Evolutionary conservation across 2,113 vertebrate species (phyloP).

Genomic region (Kryptolebias marmoratus): DNA sequence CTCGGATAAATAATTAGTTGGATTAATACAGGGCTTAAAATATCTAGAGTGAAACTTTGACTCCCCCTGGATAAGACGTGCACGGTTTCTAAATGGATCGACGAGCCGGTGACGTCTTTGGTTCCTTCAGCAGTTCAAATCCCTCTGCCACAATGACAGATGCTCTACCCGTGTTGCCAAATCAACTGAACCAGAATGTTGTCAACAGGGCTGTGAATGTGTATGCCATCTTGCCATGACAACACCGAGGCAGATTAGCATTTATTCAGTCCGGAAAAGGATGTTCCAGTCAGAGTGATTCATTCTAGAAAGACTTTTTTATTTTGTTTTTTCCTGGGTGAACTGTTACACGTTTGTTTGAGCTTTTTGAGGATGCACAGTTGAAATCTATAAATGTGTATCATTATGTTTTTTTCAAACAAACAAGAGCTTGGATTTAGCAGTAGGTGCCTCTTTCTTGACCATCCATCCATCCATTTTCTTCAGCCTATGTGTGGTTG

Average conservation of each 20-base stretch:
- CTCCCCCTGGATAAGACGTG: not conserved
- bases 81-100: not conserved
- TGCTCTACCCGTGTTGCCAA: conserved; percentile 2
- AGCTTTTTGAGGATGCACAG: not conserved
- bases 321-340: not conserved
- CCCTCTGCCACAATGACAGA: not conserved
- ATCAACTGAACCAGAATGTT: not conserved
- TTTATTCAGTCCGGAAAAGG: not conserved
- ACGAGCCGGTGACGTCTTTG: not conserved
- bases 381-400: not conserved
- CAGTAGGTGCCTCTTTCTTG: too few relatives aligned
- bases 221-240: not conserved
- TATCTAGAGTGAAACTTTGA: not conserved
- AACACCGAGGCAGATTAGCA: not conserved
- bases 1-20: too few relatives aligned
- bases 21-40: too few relatives aligned
- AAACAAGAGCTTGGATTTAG: not conserved
- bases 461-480: too few relatives aligned
- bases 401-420: too few relatives aligned
- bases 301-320: not conserved
- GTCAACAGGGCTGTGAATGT: not conserved
- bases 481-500: too few relatives aligned
- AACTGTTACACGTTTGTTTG: not conserved
- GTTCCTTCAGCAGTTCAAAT: not conserved
- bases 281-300: not conserved